Percentiles rank a stretch among this genome's conserved stretches.
Conservation (phyloP, 2,113 vertebrate genomes). For the Megaptera novaeangliae region DNA sequence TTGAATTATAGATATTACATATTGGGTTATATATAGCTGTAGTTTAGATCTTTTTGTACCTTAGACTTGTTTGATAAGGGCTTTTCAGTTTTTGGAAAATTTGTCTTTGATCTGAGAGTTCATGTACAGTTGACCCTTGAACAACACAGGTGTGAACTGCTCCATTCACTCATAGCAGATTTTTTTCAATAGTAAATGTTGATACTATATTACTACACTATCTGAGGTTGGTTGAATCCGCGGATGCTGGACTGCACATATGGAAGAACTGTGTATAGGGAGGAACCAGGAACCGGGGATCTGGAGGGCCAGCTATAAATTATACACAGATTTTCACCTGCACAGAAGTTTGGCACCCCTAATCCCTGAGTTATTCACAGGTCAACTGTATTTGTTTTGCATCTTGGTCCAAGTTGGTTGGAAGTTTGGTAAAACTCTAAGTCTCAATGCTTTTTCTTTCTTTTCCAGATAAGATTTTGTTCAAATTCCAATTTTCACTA, state of each 20-base stretch:
- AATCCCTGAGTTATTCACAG: background rate
- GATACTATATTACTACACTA: background rate
- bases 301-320: background rate
- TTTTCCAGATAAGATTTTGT: constrained; percentile 5
- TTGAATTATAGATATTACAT: background rate
- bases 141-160: background rate
- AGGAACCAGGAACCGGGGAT: background rate
- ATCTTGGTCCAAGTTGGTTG: background rate
- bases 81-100: background rate
- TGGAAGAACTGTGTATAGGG: background rate
- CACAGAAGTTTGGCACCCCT: background rate
- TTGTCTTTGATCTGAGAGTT: constrained; percentile 4
- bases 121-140: background rate
- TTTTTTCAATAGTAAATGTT: background rate
- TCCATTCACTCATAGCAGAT: background rate
- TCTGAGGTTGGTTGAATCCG: background rate
- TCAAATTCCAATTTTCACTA: background rate
- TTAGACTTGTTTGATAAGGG: background rate
- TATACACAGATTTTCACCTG: background rate
- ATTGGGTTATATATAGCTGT: background rate
- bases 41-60: background rate
- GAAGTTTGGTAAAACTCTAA: background rate
- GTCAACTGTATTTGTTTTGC: background rate
- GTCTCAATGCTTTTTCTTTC: background rate
- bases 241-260: background rate